A percentile compares a stretch with the other conserved stretches of the same genome.
Conservation (phyloP, 2,888 invertebrate species). For the Endotricha flammealis region DNA sequence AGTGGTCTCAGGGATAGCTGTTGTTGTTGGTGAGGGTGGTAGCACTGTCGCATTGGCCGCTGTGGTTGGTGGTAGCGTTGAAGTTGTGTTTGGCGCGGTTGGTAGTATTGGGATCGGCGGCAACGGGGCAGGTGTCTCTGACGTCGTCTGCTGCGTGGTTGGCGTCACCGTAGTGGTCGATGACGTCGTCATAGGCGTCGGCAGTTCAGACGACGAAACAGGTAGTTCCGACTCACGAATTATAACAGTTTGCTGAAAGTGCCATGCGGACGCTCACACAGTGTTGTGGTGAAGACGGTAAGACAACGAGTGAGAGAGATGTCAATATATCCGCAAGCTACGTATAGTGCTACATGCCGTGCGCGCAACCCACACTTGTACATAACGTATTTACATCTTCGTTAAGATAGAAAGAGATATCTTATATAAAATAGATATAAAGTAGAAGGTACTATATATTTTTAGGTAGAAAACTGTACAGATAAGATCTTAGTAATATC, state of each 20-base stretch:
- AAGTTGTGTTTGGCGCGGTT: slow-evolving; percentile 15
- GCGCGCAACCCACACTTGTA: neutral
- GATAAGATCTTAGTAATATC: too few species aligned
- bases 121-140: slow-evolving; percentile 24
- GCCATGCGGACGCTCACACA: slow-evolving; percentile 75
- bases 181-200: slow-evolving; percentile 39
- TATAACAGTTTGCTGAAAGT: slow-evolving; percentile 76
- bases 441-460: too few species aligned
- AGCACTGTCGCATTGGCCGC: slow-evolving; percentile 29
- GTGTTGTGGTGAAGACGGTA: slow-evolving; percentile 51
- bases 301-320: slow-evolving; percentile 37
- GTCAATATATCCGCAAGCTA: slow-evolving; percentile 7
- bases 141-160: slow-evolving; percentile 33
- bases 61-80: slow-evolving; percentile 28
- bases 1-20: slow-evolving; percentile 47
- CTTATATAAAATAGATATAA: too few species aligned
- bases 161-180: slow-evolving; percentile 34
- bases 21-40: slow-evolving; percentile 40
- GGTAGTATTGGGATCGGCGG: slow-evolving; percentile 17
- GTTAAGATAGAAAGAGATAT: too few species aligned
- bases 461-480: too few species aligned
- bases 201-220: slow-evolving; percentile 44
- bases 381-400: slow-evolving; percentile 11
- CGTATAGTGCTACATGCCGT: slow-evolving; percentile 3
- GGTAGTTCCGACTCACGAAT: slow-evolving; percentile 65